Evolutionary conservation across 2,888 invertebrate species (phyloP).

Genomic region (Aelia acuminata): DNA sequence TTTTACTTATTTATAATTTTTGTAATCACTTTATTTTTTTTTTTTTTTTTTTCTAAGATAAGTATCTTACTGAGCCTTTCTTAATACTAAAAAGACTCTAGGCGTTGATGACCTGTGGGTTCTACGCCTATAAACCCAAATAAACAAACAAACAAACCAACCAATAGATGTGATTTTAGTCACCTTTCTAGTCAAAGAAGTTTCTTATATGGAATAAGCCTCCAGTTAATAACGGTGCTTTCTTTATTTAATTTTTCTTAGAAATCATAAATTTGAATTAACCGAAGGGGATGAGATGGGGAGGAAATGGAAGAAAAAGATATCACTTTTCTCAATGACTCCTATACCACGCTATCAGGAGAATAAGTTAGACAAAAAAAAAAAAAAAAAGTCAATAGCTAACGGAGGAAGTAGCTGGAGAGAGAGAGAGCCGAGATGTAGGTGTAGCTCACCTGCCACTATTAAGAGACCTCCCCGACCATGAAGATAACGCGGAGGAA

Average conservation of each 20-base stretch:
- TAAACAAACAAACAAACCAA: too few species aligned
- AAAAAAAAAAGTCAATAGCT: not conserved
- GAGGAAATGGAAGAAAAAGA: not conserved
- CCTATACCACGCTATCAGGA: not conserved
- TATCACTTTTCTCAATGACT: constrained; percentile 10
- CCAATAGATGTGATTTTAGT: too few species aligned
- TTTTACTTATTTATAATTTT: too few species aligned
- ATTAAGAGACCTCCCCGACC: constrained; percentile 12
- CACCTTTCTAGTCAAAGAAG: too few species aligned
- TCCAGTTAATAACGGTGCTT: not conserved
- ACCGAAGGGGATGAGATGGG: not conserved
- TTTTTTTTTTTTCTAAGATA: too few species aligned
- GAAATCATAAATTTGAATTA: not conserved
- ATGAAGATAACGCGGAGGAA: constrained; percentile 5
- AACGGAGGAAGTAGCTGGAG: not conserved
- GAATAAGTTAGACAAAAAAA: not conserved
- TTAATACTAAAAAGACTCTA: too few species aligned
- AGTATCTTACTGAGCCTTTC: too few species aligned
- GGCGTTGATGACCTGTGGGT: too few species aligned
- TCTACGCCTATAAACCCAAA: too few species aligned
- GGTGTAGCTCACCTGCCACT: not conserved
- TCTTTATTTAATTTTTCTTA: not conserved
- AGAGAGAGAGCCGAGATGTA: not conserved
- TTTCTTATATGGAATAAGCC: not conserved
- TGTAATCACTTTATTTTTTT: too few species aligned